Percentiles rank a stretch among this genome's conserved stretches.
phyloP scores from a whole-genome alignment of 1,140 invertebrate genomes.

The Hestina assimilis region DNA sequence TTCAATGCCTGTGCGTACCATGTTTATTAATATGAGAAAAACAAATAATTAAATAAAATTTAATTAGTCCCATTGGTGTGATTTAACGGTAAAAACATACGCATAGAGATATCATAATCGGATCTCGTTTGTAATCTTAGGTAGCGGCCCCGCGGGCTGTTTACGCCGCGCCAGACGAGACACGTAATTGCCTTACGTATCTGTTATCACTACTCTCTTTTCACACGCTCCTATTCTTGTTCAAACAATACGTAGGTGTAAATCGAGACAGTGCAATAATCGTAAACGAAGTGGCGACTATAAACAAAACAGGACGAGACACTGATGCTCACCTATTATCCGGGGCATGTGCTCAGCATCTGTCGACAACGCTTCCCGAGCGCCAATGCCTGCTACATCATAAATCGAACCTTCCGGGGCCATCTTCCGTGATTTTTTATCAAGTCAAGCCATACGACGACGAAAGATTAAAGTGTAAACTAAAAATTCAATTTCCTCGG shows the following conservation, averaged over 20 bases:
- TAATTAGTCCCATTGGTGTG: constrained; percentile 48
- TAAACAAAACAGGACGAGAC: constrained; percentile 55
- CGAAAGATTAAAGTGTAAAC: constrained; percentile 74
- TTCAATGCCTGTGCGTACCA: no score
- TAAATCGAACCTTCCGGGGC: constrained; percentile 72
- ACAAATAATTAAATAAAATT: no score
- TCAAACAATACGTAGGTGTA: constrained; percentile 47
- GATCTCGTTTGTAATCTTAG: constrained; percentile 52
- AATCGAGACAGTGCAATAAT: constrained; percentile 58
- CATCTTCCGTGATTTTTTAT: constrained; percentile 71
- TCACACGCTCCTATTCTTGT: constrained; percentile 65
- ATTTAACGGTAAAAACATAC: constrained; percentile 54
- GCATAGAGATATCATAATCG: constrained; percentile 67
- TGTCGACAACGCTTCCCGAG: constrained; percentile 68
- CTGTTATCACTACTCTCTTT: constrained; percentile 58
- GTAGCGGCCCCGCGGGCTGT: constrained; percentile 51
- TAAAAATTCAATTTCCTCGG: constrained; percentile 64
- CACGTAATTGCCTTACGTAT: constrained; percentile 61
- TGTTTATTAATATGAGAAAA: no score
- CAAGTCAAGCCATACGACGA: constrained; percentile 58
- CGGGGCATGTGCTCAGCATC: constrained; percentile 59
- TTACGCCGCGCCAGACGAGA: constrained; percentile 39
- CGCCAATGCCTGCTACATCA: constrained; percentile 57
- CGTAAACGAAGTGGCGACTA: constrained; percentile 48
- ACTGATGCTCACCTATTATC: constrained; percentile 57